A percentile compares a stretch with the other conserved stretches of the same genome.
Conservation (phyloP, 2,113 vertebrate genomes). For the Brachyistius frenatus region DNA sequence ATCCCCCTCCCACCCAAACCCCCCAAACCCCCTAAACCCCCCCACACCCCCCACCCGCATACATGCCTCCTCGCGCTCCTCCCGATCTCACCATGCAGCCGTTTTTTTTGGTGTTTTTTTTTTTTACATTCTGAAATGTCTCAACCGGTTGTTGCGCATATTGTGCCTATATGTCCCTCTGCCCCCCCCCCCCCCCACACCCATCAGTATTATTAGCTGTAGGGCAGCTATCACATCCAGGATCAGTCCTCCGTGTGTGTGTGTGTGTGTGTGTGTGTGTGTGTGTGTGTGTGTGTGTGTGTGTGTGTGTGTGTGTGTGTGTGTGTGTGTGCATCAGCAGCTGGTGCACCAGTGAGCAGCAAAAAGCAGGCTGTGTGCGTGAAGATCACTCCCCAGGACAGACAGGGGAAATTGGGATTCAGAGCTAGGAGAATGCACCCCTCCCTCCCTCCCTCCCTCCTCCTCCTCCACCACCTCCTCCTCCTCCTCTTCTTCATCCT, state of each 20-base stretch:
- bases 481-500: too few relatives aligned
- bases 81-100: constrained; percentile 5
- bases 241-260: constrained; percentile 26
- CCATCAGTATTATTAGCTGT: constrained; percentile 53
- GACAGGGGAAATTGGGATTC: constrained; percentile 49
- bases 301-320: neutral
- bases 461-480: neutral
- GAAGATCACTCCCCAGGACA: constrained; percentile 69
- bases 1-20: neutral
- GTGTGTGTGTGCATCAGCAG: constrained; percentile 39
- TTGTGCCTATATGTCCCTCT: constrained; percentile 44
- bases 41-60: constrained; percentile 4
- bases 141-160: constrained; percentile 71
- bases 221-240: constrained; percentile 58
- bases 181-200: neutral
- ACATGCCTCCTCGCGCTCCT: constrained; percentile 9
- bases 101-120: too few relatives aligned
- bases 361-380: constrained; percentile 41
- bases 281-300: neutral
- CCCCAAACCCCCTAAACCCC: too few relatives aligned
- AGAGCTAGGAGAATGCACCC: constrained; percentile 25
- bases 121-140: constrained; percentile 23
- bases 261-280: constrained; percentile 17
- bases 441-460: neutral
- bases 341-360: constrained; percentile 58